Base-by-base conservation (phyloP, 2,797 vertebrate genomes). In the Tympanoctomys barrerae region DNA sequence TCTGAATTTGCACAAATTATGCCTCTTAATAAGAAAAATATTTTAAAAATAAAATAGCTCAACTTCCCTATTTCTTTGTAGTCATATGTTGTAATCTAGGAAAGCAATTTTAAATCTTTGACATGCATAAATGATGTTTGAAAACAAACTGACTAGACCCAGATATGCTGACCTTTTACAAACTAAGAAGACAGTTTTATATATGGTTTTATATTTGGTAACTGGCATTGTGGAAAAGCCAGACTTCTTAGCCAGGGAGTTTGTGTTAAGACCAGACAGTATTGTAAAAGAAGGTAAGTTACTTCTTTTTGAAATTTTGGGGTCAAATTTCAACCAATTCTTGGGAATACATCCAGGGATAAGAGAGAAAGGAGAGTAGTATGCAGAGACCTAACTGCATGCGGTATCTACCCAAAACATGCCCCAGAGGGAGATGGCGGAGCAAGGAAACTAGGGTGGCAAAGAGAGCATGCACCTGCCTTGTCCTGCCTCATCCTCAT, bases 91-190 rank as follows among this genome's bases (percentile, higher is more conserved):
- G 42, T 21, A 73, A 13, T 42, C 36, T 73, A 73, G 24, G 70
- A 73, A 73, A 73, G 36, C 70, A 42, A 73, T 42, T 73, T 73
- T 24, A 73, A 73, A 73, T 73, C 36, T 73, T 73, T 73, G 70
- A 42, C n/a, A 42, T 73, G 39, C 24, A 73, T 73, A 1, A 24
- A 42, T 73, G 70, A 73, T 42, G 36, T 73, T 39, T 73, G 36
- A 39, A 73, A 73, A 73, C 5, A 24, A 42, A 71, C 10, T 71
- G n/a, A 71, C 36, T 7, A 71, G n/a, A 71, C n/a, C 19, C 68
- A 70, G 36, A 70, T 11, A 36, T 70, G 21, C 21, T 36, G 18
- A 21, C n/a, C n/a, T 70, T 70, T 36, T 36, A 36, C 68, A 71
- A 22, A 71, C 19, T 71, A 71, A 71, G n/a, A 39, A 36, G 19